Percentiles rank a stretch among this genome's conserved stretches.
Conservation (phyloP, 2,113 vertebrate species). For the Motacilla tschutschensis region DNA sequence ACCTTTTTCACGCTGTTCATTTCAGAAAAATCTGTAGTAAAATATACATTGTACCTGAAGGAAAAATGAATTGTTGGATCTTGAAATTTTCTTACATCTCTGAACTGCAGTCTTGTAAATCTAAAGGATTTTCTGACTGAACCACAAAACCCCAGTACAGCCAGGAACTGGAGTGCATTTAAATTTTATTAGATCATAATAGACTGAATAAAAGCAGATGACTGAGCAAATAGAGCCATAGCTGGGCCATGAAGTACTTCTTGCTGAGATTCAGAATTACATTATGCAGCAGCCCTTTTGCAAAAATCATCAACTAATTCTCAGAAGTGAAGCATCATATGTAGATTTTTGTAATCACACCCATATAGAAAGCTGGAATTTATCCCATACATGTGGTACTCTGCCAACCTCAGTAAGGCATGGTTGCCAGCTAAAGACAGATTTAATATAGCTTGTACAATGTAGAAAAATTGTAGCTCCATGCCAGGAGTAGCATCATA, state of each 20-base stretch:
- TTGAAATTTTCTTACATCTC: background rate
- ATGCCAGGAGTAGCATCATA: constrained; percentile 33
- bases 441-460: constrained; percentile 38
- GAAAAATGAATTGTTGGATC: background rate
- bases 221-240: background rate
- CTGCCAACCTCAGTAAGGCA: constrained; percentile 27
- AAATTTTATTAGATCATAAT: background rate
- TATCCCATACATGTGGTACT: background rate
- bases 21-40: background rate
- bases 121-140: background rate
- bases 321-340: constrained; percentile 27
- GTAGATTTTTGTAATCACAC: constrained; percentile 31
- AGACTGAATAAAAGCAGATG: background rate
- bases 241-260: background rate
- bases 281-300: background rate
- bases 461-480: constrained; percentile 20
- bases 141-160: background rate
- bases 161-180: background rate
- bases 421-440: constrained; percentile 20
- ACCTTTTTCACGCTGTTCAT: background rate
- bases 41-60: background rate
- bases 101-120: background rate
- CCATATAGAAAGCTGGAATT: constrained; percentile 13
- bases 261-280: background rate
- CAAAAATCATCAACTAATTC: constrained; percentile 24